A percentile compares a stretch with the other conserved stretches of the same genome.
These are phyloP conservation scores for Cryptocheilus praepositus DNA, from an alignment of 2,888 invertebrate species.

Conservation along the genomic window DNA sequence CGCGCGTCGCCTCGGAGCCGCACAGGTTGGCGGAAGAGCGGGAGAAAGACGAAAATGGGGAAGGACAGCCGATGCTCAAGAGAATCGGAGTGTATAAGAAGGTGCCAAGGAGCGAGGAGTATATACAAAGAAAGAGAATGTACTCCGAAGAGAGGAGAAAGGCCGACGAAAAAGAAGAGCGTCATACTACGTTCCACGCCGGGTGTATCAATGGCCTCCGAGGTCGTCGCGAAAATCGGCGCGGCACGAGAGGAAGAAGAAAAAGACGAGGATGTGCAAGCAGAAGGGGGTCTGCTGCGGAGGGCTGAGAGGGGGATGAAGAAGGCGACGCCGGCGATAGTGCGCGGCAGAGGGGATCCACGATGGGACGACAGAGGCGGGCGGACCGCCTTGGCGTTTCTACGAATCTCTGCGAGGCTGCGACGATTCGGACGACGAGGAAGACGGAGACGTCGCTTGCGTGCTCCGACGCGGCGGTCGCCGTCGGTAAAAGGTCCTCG, in stretches of 20 bases:
- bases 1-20: conserved; percentile 7
- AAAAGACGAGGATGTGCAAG: conserved; percentile 2
- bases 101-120: background rate
- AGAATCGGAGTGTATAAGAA: background rate
- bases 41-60: too few species aligned
- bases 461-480: background rate
- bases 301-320: conserved; percentile 6
- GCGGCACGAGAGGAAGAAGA: conserved; percentile 1
- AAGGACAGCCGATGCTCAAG: conserved; percentile 1
- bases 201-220: conserved; percentile 33
- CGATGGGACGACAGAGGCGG: background rate
- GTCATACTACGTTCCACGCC: background rate
- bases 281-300: conserved; percentile 2
- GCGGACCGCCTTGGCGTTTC: background rate
- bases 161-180: conserved; percentile 14
- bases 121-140: background rate
- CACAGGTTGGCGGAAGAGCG: background rate
- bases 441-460: background rate
- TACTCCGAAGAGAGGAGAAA: conserved; percentile 8
- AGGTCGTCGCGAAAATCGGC: conserved; percentile 25
- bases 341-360: conserved; percentile 8
- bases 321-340: background rate
- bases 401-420: conserved; percentile 9
- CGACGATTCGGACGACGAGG: conserved; percentile 3
- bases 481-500: conserved; percentile 36